These are phyloP conservation scores for Noctua comes DNA, from an alignment of 2,888 invertebrate genomes.

Conservation along the genomic window DNA sequence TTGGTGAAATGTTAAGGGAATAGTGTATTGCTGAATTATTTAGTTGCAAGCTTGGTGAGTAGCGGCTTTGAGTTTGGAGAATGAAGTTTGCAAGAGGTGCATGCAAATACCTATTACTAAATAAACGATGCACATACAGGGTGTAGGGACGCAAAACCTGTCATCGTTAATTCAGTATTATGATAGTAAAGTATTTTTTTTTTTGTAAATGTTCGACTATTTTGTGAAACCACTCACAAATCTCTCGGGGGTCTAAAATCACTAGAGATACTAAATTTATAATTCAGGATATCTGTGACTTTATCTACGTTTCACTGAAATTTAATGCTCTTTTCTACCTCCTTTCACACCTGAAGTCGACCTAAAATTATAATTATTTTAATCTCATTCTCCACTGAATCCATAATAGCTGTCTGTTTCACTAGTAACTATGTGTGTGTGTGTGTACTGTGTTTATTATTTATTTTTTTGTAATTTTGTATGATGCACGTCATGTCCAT, in stretches of 20 bases:
- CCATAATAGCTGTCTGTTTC: background rate
- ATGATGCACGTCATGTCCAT: no score
- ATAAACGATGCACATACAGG: background rate
- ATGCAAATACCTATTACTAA: background rate
- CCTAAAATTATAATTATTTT: slow-evolving; percentile 8
- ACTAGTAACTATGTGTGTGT: no score
- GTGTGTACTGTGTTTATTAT: no score
- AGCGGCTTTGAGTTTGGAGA: background rate
- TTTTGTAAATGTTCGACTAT: background rate
- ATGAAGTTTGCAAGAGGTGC: background rate
- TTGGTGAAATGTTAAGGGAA: slow-evolving; percentile 16
- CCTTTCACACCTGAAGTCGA: background rate
- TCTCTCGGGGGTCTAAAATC: background rate
- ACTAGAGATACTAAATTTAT: background rate
- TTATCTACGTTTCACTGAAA: background rate
- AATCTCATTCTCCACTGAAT: background rate
- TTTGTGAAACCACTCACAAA: background rate
- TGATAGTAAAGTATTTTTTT: background rate
- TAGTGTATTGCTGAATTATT: slow-evolving; percentile 7
- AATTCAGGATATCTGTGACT: background rate
- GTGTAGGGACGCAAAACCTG: background rate
- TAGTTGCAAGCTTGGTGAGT: background rate
- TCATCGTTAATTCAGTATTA: background rate
- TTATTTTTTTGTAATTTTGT: no score
- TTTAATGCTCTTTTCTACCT: background rate